Evolutionary conservation across 2,113 vertebrate species (phyloP), one percentile per base, ranked within the genome.

Genomic region (Collichthys lucidus): DNA sequence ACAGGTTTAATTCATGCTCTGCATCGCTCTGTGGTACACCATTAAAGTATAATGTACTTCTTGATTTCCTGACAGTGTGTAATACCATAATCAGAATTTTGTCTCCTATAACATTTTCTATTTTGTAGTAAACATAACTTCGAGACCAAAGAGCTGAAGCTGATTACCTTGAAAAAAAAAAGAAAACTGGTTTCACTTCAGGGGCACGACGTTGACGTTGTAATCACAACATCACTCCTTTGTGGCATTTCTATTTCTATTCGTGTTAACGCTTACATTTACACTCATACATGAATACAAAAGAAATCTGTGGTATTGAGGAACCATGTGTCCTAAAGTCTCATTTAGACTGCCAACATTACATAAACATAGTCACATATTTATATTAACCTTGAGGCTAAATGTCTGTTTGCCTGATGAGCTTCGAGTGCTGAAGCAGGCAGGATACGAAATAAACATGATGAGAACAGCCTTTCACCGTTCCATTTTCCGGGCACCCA

Each of bases 201-300:
- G 35, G 35, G 35, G 7, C 7, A 35, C 2, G 35, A 40, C 80
- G 47, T 70, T 8, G 35, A 40, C 80, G 47, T 70, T 80, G 77
- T 61, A 79, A 74, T 35, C 61, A 47, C 69, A 74, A 46, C 66
- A 79, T 88, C 78, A 84, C 79, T 49, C 66, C 59, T 72, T 71
- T 82, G 19, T 79, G 52, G 52, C 61, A 80, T 71, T 71, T 81
- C 59, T 46, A 11, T 61, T 52, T 75, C 66, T 85, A 66, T 78
- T 82, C 56, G 31, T 66, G 46, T 74, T 12, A 15, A 46, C 69
- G 20, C n/a, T 59, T 14, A 40, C 31, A 77, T 47, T 56, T 9
- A 22, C 53, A 11, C 44, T 61, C 52, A 66, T 0, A 59, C 49
- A 79, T 44, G 24, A 52, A 57, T 72, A 22, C 19, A 52, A 47